Conservation (phyloP, 2,888 invertebrate species). For the Dendrolimus pini region DNA sequence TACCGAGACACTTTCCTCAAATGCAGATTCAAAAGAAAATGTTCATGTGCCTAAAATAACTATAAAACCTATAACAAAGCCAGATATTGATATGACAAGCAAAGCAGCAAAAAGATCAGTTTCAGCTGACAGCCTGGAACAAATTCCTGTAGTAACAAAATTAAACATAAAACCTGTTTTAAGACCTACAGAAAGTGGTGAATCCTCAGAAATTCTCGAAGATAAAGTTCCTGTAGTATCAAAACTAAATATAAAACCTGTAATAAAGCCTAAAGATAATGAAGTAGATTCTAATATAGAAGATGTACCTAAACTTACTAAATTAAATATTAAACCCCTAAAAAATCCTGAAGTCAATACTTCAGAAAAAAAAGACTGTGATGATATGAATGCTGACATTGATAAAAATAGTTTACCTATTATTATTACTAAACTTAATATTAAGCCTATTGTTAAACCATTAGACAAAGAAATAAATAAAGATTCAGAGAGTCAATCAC, state of each 20-base stretch:
- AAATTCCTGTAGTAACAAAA: conserved; percentile 61
- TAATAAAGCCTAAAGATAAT: conserved; percentile 66
- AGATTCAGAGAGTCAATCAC: conserved; percentile 63
- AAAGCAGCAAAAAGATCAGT: conserved; percentile 39
- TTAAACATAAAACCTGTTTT: conserved; percentile 67
- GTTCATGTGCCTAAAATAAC: conserved; percentile 76
- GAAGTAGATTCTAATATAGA: conserved; percentile 62
- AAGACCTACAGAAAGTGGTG: conserved; percentile 52
- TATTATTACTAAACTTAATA: conserved; percentile 70
- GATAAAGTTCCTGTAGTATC: conserved; percentile 70
- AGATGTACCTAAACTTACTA: conserved; percentile 69
- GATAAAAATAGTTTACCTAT: conserved; percentile 64
- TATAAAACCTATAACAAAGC: conserved; percentile 67
- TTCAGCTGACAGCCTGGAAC: conserved; percentile 43
- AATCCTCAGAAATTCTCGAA: conserved; percentile 42
- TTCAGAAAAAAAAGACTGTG: conserved; percentile 66
- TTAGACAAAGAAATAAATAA: conserved; percentile 47
- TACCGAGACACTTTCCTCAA: conserved; percentile 36
- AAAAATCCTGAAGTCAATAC: conserved; percentile 58
- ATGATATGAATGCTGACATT: conserved; percentile 52
- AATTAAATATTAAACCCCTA: conserved; percentile 74
- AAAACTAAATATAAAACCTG: conserved; percentile 74
- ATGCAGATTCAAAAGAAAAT: conserved; percentile 45
- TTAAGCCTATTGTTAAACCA: conserved; percentile 75
- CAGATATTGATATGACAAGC: conserved; percentile 32